Evolutionary conservation across 2,888 invertebrate genomes (phyloP), one percentile per base, ranked within the genome.

Genomic region (Galerucella nymphaeae): DNA sequence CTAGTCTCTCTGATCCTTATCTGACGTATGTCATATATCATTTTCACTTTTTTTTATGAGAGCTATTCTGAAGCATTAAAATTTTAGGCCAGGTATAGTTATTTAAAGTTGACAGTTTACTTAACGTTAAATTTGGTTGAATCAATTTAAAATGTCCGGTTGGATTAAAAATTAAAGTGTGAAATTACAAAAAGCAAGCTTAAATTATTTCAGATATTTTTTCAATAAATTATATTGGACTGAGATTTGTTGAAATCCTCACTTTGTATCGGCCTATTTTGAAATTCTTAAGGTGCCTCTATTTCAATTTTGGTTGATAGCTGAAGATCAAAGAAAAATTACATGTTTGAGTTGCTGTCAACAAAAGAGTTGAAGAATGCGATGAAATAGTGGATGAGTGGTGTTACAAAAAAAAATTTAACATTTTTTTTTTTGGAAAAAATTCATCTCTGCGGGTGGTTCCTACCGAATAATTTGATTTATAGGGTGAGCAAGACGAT

Each of bases 11-110:
- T 67, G 78, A 78, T 78, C 71, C 72, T 78, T 77, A 79, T 79
- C 79, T 79, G 78, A 78, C 78, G 68, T 71, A 75, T 74, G 79
- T 78, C 79, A 79, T 77, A 77, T 76, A 75, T 78, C 77, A 76
- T 78, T 77, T 76, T 72, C 77, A 77, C 45, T 72, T 75, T 72
- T 72, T 75, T 74, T 42, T 70, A 45, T 57, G 30, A 57, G 63
- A 42, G 70, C 63, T 45, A 63, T 63, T 70, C 70, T 64, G 41
- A 70, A 70, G 55, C 63, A 64, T 70, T 63, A 41, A 64, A 55
- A 53, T 57, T 63, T 63, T 70, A 55, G 58, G 61, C 61, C 61
- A 62, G 42, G 41, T 41, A 62, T n/a, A 58, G 55, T 18, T 30
- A 59, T 59, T 5, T 48, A 13, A 4, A 48, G 13, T 42, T 9